Conservation (phyloP, 2,113 vertebrate species). For the Prochilodus magdalenae region DNA sequence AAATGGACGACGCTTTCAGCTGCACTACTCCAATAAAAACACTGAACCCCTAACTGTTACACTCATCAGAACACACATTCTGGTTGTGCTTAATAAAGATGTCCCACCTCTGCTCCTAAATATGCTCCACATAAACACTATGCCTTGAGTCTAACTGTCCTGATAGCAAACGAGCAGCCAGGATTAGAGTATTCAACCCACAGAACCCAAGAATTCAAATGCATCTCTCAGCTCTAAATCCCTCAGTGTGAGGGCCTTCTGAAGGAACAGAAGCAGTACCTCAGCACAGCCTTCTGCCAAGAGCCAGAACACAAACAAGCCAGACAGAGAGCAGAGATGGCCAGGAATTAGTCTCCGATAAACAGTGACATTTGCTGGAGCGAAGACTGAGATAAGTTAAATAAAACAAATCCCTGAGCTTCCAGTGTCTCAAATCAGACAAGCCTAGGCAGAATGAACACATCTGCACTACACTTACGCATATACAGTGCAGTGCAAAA, state of each 20-base stretch:
- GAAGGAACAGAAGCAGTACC: neutral
- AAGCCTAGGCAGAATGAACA: neutral
- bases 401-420: constrained; percentile 44
- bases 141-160: constrained; percentile 25
- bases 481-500: too few species aligned
- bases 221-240: constrained; percentile 31
- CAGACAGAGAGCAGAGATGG: constrained; percentile 38
- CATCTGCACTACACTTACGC: neutral
- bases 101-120: neutral
- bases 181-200: constrained; percentile 31
- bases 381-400: constrained; percentile 51
- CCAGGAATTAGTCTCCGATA: constrained; percentile 41
- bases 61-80: neutral
- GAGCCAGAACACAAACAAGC: constrained; percentile 14
- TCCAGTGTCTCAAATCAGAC: constrained; percentile 2
- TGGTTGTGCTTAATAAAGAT: neutral
- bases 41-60: too few species aligned
- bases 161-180: constrained; percentile 8
- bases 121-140: neutral
- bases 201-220: constrained; percentile 11
- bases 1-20: too few species aligned
- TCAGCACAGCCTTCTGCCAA: neutral
- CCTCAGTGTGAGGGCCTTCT: neutral
- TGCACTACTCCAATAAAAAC: too few species aligned
- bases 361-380: constrained; percentile 51